Conservation (phyloP, 1,140 invertebrate genomes). For the Brachionus manjavacas region DNA sequence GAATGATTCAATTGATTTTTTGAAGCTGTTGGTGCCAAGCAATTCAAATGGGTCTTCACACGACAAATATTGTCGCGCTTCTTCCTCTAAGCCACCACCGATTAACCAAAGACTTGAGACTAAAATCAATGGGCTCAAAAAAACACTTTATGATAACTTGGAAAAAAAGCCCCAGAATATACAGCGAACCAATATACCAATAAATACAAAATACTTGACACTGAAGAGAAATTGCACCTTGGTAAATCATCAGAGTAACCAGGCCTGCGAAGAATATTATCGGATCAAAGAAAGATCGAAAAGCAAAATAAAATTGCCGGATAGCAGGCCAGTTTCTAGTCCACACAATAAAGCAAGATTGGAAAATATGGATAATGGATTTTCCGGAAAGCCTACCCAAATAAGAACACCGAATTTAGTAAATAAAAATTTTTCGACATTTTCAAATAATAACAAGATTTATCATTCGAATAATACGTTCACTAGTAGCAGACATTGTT, state of each 20-base stretch:
- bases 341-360: not conserved
- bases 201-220: not conserved
- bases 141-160: not conserved
- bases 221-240: constrained; percentile 6
- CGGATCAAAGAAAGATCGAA: not conserved
- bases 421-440: not conserved
- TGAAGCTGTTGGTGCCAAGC: not conserved
- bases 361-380: not conserved
- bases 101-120: not conserved
- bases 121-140: not conserved
- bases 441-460: not conserved
- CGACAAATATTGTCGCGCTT: not conserved
- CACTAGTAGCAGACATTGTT: not conserved
- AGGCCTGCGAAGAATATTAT: not conserved
- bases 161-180: not conserved
- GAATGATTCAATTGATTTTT: constrained; percentile 15
- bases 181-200: not conserved
- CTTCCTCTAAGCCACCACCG: not conserved
- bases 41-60: not conserved
- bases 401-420: not conserved
- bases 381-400: not conserved
- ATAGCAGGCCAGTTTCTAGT: not conserved
- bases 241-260: not conserved
- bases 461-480: not conserved
- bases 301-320: not conserved